Evolutionary conservation across 2,888 invertebrate species (phyloP).

Genomic region (Tolmerus cingulatus): DNA sequence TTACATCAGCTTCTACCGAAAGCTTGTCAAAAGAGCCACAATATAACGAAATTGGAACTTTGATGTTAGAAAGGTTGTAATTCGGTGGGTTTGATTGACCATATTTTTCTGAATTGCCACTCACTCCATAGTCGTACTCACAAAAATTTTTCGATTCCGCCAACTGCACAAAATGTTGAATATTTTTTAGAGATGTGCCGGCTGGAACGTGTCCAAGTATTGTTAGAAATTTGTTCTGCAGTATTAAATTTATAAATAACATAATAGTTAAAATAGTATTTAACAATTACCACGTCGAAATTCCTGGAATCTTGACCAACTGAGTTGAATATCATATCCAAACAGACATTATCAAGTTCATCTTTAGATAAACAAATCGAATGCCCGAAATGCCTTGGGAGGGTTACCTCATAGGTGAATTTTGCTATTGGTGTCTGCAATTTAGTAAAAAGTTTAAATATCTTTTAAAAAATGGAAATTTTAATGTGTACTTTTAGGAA

Average conservation of each 20-base stretch:
- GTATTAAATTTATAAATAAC: neutral
- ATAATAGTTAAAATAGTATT: neutral
- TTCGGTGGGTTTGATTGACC: conserved; percentile 65
- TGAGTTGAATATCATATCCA: neutral
- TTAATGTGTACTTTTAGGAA: neutral
- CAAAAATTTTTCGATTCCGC: neutral
- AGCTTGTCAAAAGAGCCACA: conserved; percentile 61
- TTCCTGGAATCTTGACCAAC: neutral
- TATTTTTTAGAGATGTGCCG: neutral
- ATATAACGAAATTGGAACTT: conserved; percentile 67
- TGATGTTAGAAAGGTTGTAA: conserved; percentile 66
- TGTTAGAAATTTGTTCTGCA: neutral
- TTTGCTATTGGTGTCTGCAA: neutral
- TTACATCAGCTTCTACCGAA: neutral
- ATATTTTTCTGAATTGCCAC: conserved; percentile 63
- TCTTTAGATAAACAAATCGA: too few species aligned
- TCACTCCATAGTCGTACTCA: neutral
- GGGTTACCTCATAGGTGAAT: neutral
- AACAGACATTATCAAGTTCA: neutral
- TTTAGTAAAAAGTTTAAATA: neutral
- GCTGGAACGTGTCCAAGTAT: neutral
- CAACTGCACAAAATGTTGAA: neutral
- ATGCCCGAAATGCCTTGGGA: neutral
- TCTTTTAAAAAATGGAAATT: neutral
- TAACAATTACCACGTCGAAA: neutral